These are phyloP conservation scores for Cyprinodon brontotheroides DNA, from an alignment of 2,113 vertebrate species.

Conservation along the genomic window DNA sequence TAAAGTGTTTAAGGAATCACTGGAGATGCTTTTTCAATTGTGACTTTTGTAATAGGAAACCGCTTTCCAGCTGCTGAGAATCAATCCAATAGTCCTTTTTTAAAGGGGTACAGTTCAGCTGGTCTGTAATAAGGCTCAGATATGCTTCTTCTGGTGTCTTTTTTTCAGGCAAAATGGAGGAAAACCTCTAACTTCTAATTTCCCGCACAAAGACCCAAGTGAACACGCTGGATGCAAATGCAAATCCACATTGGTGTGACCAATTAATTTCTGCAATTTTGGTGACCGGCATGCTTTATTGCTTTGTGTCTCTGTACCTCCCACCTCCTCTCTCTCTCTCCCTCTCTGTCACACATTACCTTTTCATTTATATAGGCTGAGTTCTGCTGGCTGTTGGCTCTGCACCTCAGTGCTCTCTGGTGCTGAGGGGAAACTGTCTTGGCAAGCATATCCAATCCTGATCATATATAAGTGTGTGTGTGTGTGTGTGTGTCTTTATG, in stretches of 20 bases:
- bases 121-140: slow-evolving; percentile 3
- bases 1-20: no score
- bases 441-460: slow-evolving; percentile 73
- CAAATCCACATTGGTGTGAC: slow-evolving; percentile 61
- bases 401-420: slow-evolving; percentile 71
- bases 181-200: slow-evolving; percentile 36
- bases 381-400: slow-evolving; percentile 56
- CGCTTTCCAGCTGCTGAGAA: background rate
- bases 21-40: background rate
- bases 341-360: slow-evolving; percentile 25
- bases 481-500: slow-evolving; percentile 16
- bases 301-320: slow-evolving; percentile 56
- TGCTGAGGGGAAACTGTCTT: slow-evolving; percentile 71
- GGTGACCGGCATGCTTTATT: slow-evolving; percentile 70
- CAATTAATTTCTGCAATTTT: slow-evolving; percentile 74
- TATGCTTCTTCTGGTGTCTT: slow-evolving; percentile 16
- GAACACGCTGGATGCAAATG: slow-evolving; percentile 61
- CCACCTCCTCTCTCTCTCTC: slow-evolving; percentile 16
- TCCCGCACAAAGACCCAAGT: slow-evolving; percentile 25
- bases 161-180: slow-evolving; percentile 27
- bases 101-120: background rate
- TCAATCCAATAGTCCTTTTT: background rate
- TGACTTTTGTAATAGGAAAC: background rate
- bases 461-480: slow-evolving; percentile 45
- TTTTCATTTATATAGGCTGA: slow-evolving; percentile 64